Conservation (phyloP, 2,113 vertebrate species). For the Mormyrus lacerda region DNA sequence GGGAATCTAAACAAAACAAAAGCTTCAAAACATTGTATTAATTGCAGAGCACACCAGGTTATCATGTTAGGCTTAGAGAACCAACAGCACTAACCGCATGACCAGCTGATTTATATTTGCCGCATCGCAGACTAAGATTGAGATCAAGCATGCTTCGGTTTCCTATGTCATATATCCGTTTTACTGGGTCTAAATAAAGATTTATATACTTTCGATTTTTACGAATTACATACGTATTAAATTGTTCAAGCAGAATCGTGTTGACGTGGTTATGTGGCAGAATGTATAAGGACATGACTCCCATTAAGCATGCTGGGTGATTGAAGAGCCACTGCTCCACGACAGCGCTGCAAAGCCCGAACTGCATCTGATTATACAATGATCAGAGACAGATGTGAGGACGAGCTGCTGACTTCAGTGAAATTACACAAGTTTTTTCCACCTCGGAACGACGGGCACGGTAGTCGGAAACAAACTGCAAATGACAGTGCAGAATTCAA, state of each 20-base stretch:
- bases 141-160: not conserved
- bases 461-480: not conserved
- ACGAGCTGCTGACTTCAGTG: not conserved
- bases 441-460: no score
- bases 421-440: not conserved
- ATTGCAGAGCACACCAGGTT: not conserved
- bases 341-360: not conserved
- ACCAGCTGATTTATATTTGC: not conserved
- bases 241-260: not conserved
- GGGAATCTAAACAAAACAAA: not conserved
- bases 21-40: not conserved
- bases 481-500: not conserved
- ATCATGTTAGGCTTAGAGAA: not conserved
- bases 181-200: not conserved
- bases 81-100: not conserved
- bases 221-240: not conserved
- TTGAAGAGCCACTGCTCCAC: not conserved
- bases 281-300: not conserved
- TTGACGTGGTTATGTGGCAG: not conserved
- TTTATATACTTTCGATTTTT: not conserved
- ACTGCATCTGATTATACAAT: not conserved
- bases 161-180: not conserved
- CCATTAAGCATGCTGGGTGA: not conserved
- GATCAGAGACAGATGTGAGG: not conserved
- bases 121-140: not conserved